Conservation (phyloP, 1,140 invertebrate species). For the Temnothorax longispinosus region DNA sequence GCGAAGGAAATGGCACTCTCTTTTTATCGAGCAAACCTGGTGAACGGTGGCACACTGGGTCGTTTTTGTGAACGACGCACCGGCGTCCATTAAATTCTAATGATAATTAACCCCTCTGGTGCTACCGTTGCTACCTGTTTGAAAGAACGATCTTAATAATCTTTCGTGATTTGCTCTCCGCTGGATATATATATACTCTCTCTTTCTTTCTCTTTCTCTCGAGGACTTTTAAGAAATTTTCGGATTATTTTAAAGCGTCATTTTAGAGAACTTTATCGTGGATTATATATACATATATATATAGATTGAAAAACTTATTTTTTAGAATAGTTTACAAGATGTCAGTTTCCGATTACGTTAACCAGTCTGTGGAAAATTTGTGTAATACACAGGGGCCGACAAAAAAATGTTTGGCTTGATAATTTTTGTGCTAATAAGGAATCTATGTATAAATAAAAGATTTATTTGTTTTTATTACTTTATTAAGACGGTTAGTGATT, state of each 20-base stretch:
- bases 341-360: not conserved
- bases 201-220: too few species aligned
- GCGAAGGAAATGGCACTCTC: constrained; percentile 21
- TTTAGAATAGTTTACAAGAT: not conserved
- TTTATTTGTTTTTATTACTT: too few species aligned
- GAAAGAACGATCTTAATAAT: not conserved
- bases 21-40: constrained; percentile 8
- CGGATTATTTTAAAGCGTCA: too few species aligned
- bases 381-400: not conserved
- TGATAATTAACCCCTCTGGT: not conserved
- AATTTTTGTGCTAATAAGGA: too few species aligned
- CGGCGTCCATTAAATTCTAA: not conserved
- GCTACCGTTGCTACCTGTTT: not conserved
- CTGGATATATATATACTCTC: too few species aligned
- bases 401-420: too few species aligned
- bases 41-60: not conserved
- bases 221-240: too few species aligned
- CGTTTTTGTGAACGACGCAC: not conserved
- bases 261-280: not conserved
- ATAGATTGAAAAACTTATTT: not conserved
- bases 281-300: not conserved
- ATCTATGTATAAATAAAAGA: too few species aligned
- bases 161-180: not conserved
- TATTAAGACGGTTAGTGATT: too few species aligned
- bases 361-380: not conserved